Percentiles rank a stretch among this genome's conserved stretches.
Evolutionary conservation across 2,888 invertebrate genomes (phyloP).

Genomic region (Drosophila eohydei): DNA sequence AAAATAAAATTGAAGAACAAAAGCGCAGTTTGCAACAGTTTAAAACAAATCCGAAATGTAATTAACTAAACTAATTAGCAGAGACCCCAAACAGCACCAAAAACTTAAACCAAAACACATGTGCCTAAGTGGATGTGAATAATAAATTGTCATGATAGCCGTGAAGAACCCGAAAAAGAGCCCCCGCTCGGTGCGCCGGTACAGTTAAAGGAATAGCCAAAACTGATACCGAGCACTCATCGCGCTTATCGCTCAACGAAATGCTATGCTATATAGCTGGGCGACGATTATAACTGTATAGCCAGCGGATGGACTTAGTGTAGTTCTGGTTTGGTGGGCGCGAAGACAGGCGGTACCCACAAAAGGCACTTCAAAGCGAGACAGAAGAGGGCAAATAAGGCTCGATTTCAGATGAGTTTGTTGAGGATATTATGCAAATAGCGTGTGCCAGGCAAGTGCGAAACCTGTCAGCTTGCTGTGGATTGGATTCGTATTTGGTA

Average conservation of each 20-base stretch:
- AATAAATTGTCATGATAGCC: conserved; percentile 32
- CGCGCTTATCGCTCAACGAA: conserved; percentile 24
- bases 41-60: conserved; percentile 43
- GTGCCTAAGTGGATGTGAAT: conserved; percentile 49
- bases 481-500: conserved; percentile 37
- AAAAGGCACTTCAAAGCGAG: conserved; percentile 58
- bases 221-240: conserved; percentile 33
- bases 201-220: neutral
- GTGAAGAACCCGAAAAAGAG: neutral
- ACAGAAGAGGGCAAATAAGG: neutral
- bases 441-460: conserved; percentile 75
- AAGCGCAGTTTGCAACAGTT: conserved; percentile 33
- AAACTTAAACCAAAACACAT: conserved; percentile 43
- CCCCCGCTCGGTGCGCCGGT: neutral
- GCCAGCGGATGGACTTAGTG: neutral
- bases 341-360: conserved; percentile 45
- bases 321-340: conserved; percentile 28
- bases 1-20: neutral
- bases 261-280: conserved; percentile 6
- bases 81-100: conserved; percentile 8
- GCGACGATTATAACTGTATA: conserved; percentile 33
- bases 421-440: conserved; percentile 48
- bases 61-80: conserved; percentile 64
- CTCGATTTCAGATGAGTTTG: conserved; percentile 12
- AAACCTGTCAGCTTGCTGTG: conserved; percentile 60